Evolutionary conservation across 2,113 vertebrate species (phyloP), one percentile per base, ranked within the genome.

Genomic region (Dicerorhinus sumatrensis): DNA sequence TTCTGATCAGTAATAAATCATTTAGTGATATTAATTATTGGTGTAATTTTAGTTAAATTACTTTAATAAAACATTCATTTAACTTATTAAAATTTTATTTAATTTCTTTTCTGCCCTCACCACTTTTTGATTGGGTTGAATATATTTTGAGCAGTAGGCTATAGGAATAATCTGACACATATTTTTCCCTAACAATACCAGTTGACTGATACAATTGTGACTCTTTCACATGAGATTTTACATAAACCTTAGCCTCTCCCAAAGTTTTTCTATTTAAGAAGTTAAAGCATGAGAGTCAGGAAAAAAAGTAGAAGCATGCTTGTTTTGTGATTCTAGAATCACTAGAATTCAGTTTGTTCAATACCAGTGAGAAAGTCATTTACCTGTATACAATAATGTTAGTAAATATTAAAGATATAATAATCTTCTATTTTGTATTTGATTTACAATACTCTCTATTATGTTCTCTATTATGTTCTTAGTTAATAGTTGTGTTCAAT

Each of bases 81-180:
- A 67, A 39, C 67, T 72, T 85, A 88, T 80, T 73, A 65, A 81
- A 81, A 33, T 86, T 94, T 91, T 93, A 65, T 60, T 93, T 87
- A 73, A 42, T 27, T 29, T 90, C 21, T 88, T 76, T 31, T 92
- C 18, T 93, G 25, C n/a, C 70, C 8, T 91, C 17, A 75, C 13
- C 89, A 39, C 21, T 92, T 89, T 94, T 60, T 72, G 60, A 90
- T 90, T 33, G 67, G 14, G 16, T 63, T 90, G 23, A 83, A 69
- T 97, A 81, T 39, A 92, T 80, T 94, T 95, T 79, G 56, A 97
- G 21, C 36, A 62, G 1, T 77, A 33, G 36, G 5, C 67, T 67
- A 11, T 67, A 73, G 85, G 6, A 92, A 73, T 94, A 76, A 80
- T 89, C 1, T 75, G 62, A 65, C 2, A 63, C 13, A 48, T 62